Conservation (phyloP, 2,797 vertebrate genomes). For the Helarctos malayanus region DNA sequence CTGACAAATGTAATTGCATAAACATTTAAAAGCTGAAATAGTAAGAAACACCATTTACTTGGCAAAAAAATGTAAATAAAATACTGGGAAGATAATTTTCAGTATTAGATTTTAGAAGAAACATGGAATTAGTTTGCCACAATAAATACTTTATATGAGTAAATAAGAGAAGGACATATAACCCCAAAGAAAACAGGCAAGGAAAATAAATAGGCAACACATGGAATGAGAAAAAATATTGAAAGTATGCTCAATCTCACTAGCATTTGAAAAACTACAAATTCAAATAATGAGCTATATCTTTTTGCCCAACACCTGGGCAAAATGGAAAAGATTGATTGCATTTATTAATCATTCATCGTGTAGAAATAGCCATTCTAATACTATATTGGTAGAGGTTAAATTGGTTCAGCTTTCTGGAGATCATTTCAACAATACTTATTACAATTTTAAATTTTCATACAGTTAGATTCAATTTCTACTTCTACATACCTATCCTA, state of each 20-base stretch:
- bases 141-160: neutral
- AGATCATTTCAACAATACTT: neutral
- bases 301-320: neutral
- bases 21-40: neutral
- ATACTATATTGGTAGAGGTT: neutral
- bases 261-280: neutral
- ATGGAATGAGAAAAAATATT: neutral
- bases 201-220: neutral
- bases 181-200: neutral
- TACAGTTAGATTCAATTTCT: neutral
- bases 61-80: neutral
- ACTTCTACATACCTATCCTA: neutral
- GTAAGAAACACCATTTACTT: neutral
- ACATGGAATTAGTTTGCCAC: neutral
- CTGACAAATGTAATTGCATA: neutral
- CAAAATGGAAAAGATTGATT: neutral
- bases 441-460: neutral
- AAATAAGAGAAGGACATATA: neutral
- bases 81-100: neutral
- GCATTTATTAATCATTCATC: neutral
- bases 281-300: neutral
- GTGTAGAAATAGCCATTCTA: neutral
- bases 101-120: conserved; percentile 6
- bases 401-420: neutral
- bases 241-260: neutral